Conservation (phyloP, 2,113 vertebrate species). For the Percina caprodes region DNA sequence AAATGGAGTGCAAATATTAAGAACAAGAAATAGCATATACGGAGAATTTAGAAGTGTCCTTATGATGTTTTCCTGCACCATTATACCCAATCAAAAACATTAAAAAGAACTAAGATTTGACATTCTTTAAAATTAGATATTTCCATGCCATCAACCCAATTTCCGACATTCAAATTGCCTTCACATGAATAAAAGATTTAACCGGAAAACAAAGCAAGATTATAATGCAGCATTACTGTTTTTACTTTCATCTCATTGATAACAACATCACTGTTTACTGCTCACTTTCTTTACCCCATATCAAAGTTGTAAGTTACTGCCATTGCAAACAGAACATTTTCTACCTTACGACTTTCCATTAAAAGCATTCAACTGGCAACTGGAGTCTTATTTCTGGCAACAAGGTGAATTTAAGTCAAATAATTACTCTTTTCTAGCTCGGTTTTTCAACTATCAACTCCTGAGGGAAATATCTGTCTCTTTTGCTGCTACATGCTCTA, state of each 20-base stretch:
- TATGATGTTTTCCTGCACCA: neutral
- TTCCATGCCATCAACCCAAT: neutral
- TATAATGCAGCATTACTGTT: conserved; percentile 11
- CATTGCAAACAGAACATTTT: neutral
- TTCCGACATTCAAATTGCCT: conserved; percentile 1
- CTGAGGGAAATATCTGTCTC: neutral
- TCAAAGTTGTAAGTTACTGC: neutral
- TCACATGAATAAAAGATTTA: neutral
- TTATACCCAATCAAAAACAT: neutral
- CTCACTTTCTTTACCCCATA: neutral
- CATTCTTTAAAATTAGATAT: neutral
- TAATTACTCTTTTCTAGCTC: neutral
- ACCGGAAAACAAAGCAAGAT: conserved; percentile 1
- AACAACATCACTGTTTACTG: neutral
- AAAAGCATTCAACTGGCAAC: neutral
- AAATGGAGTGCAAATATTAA: conserved; percentile 22
- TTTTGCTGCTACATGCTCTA: neutral
- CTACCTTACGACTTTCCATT: neutral
- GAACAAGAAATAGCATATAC: neutral
- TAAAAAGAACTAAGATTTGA: neutral
- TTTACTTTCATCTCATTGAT: conserved; percentile 6
- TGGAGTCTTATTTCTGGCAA: neutral
- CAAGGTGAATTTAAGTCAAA: neutral
- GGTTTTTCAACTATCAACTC: conserved; percentile 20
- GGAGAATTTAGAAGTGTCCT: neutral